phyloP scores from a whole-genome alignment of 2,113 vertebrate species.

The Tringa solitaria region DNA sequence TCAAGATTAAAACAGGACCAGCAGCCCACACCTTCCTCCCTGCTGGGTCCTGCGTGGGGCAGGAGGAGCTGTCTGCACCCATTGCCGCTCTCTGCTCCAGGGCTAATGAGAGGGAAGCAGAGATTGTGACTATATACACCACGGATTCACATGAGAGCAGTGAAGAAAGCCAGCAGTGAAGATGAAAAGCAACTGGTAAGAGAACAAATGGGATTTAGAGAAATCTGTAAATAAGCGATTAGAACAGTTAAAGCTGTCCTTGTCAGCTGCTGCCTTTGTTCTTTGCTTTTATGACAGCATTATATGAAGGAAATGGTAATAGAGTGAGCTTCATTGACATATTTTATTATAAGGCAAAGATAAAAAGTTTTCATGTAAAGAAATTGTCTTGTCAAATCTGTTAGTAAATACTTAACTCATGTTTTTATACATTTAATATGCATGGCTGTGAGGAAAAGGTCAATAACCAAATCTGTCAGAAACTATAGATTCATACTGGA shows the following conservation, averaged over 20 bases:
- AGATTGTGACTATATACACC: background rate
- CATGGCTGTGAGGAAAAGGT: background rate
- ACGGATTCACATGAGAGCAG: background rate
- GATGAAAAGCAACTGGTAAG: slow-evolving; percentile 80
- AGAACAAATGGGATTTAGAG: slow-evolving; percentile 23
- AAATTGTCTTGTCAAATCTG: slow-evolving; percentile 1
- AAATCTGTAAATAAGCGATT: slow-evolving; percentile 27
- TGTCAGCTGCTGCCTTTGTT: background rate
- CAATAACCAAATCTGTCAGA: background rate
- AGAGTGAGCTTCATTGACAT: background rate
- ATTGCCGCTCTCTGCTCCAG: background rate
- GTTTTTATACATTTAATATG: slow-evolving; percentile 2
- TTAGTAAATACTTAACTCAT: background rate
- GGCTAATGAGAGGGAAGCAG: background rate
- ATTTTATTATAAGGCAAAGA: background rate
- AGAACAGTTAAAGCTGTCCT: background rate
- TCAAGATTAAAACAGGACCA: slow-evolving; percentile 44
- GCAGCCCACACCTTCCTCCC: slow-evolving; percentile 26
- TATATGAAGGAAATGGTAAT: background rate
- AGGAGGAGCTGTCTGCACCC: background rate
- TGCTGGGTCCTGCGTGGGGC: slow-evolving; percentile 47
- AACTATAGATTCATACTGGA: background rate
- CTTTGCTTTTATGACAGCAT: background rate
- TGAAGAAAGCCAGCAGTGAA: slow-evolving; percentile 22
- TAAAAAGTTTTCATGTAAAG: background rate